phyloP scores from a whole-genome alignment of 2,113 vertebrate genomes.

The Leptodactylus fuscus region DNA sequence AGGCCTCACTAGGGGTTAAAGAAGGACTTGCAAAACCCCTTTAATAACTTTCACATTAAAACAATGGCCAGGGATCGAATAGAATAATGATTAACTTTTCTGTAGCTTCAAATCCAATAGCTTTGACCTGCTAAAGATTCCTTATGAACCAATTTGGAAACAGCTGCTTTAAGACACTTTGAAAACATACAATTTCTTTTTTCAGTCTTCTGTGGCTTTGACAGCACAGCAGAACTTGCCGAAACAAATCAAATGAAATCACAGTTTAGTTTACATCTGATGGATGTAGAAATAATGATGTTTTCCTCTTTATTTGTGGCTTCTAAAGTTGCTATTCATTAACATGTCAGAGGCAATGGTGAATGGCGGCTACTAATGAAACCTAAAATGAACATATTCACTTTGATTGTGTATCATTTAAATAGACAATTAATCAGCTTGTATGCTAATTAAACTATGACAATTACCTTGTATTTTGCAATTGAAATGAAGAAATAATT shows the following conservation, averaged over 20 bases:
- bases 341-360: conserved; percentile 60
- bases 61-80: too few species aligned
- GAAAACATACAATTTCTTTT: conserved; percentile 13
- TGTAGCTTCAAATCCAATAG: not conserved
- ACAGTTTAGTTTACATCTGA: conserved; percentile 49
- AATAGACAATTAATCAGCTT: conserved; percentile 67
- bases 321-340: conserved; percentile 55
- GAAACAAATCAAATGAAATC: conserved; percentile 44
- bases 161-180: not conserved
- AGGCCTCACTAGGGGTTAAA: too few species aligned
- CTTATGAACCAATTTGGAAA: not conserved
- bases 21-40: too few species aligned
- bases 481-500: conserved; percentile 72
- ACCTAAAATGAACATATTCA: conserved; percentile 65
- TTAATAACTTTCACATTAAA: too few species aligned
- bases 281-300: conserved; percentile 48
- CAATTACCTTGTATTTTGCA: conserved; percentile 65
- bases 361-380: conserved; percentile 63
- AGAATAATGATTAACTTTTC: too few species aligned
- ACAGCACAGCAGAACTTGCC: not conserved
- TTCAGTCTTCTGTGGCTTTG: not conserved
- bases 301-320: conserved; percentile 41
- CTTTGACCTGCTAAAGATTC: not conserved
- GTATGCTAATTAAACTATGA: conserved; percentile 67
- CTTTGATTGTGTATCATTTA: conserved; percentile 64